These are phyloP conservation scores for Eurytoma adleriae DNA, from an alignment of 2,888 invertebrate genomes.

Conservation along the genomic window DNA sequence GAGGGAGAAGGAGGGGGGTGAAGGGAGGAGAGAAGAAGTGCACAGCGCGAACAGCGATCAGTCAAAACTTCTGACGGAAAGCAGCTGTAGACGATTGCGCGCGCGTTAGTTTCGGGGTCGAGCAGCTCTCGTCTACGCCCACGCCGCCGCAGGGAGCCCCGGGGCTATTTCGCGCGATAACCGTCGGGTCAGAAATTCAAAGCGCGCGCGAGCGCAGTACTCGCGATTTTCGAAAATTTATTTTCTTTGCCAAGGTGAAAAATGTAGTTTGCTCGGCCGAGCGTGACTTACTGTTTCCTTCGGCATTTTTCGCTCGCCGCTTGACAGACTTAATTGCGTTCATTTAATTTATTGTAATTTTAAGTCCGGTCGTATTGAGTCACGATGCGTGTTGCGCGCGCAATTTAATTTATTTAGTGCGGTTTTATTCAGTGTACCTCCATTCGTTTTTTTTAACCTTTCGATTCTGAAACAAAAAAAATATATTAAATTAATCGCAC, in stretches of 20 bases:
- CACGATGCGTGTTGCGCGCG: too few species aligned
- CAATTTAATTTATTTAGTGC: too few species aligned
- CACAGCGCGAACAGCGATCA: conserved; percentile 24
- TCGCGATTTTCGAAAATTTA: neutral
- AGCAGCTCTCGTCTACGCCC: neutral
- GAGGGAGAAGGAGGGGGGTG: neutral
- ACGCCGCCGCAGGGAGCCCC: neutral
- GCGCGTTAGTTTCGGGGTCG: neutral
- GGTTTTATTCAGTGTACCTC: too few species aligned
- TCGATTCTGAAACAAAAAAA: too few species aligned
- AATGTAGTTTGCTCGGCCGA: neutral
- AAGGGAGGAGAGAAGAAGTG: neutral
- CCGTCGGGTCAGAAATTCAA: neutral
- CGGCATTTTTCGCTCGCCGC: neutral
- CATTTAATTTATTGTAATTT: too few species aligned
- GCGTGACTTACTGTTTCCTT: neutral
- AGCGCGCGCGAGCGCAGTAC: neutral
- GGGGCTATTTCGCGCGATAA: neutral
- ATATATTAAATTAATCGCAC: too few species aligned
- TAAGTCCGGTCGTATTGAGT: too few species aligned
- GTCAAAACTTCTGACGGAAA: conserved; percentile 48
- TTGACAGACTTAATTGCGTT: neutral
- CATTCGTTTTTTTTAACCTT: too few species aligned
- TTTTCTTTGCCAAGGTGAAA: too few species aligned
- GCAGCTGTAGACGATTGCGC: conserved; percentile 29